Evolutionary conservation across 1,140 invertebrate genomes (phyloP).

Genomic region (Zaprionus tsacasi): DNA sequence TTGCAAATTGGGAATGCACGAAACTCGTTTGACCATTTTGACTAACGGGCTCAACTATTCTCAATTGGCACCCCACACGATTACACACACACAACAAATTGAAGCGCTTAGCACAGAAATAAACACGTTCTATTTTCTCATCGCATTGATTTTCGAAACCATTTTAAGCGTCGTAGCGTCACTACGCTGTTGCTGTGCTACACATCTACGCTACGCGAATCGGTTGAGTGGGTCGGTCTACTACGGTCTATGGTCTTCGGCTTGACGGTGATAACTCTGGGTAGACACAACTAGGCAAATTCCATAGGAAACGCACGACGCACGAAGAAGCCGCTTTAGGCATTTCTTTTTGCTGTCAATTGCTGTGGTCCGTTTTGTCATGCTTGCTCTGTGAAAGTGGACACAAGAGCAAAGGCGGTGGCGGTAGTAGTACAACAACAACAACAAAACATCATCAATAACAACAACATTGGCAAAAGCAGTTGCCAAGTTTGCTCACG

Average conservation of each 20-base stretch:
- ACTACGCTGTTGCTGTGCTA: constrained; percentile 50
- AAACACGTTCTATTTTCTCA: constrained; percentile 80
- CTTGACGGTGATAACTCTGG: constrained; percentile 51
- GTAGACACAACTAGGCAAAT: constrained; percentile 70
- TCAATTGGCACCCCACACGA: constrained; percentile 51
- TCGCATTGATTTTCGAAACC: constrained; percentile 82
- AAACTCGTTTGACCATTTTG: constrained; percentile 69
- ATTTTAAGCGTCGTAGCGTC: constrained; percentile 51
- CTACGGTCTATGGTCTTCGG: constrained; percentile 8
- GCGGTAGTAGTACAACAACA: constrained; percentile 38
- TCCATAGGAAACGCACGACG: constrained; percentile 42
- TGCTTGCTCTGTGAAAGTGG: constrained; percentile 74
- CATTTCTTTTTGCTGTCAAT: constrained; percentile 33
- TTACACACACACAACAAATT: constrained; percentile 51
- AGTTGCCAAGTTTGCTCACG: constrained; percentile 62
- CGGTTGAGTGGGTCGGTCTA: constrained; percentile 29
- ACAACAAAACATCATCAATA: constrained; percentile 34
- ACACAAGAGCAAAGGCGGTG: constrained; percentile 64
- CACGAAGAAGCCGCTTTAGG: constrained; percentile 49
- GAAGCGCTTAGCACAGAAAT: constrained; percentile 79
- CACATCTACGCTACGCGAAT: constrained; percentile 33
- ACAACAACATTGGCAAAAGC: constrained; percentile 62
- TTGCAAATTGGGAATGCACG: constrained; percentile 73
- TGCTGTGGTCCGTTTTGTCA: constrained; percentile 37
- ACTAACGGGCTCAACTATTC: constrained; percentile 66